These are phyloP conservation scores for Mystacornis crossleyi DNA, from an alignment of 2,113 vertebrate species.

Conservation along the genomic window DNA sequence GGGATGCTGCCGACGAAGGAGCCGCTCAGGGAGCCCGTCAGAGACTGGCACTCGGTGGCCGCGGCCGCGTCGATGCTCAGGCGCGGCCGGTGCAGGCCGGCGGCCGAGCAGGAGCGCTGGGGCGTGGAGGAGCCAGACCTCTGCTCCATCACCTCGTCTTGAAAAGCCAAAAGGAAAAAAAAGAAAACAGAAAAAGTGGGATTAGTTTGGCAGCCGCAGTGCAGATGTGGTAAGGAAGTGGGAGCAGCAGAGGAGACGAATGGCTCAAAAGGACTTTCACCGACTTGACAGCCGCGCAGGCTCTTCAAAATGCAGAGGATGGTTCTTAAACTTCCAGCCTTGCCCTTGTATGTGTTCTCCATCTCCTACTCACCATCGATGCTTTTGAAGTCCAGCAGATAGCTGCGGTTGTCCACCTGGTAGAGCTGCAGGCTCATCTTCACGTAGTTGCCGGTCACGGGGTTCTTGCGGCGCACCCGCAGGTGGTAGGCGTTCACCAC, in stretches of 20 bases:
- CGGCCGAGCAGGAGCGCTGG: conserved; percentile 90
- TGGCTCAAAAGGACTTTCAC: accelerated
- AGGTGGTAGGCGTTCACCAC: conserved; percentile 97
- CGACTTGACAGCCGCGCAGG: background rate
- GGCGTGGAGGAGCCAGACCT: conserved; percentile 93
- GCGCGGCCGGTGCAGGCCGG: conserved; percentile 86
- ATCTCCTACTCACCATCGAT: conserved; percentile 87
- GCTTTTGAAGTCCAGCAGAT: conserved; percentile 97
- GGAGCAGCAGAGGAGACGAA: background rate
- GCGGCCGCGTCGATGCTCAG: conserved; percentile 88
- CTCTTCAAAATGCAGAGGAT: background rate
- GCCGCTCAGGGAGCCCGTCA: conserved; percentile 86
- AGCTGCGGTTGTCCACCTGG: conserved; percentile 96
- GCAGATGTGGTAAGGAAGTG: background rate
- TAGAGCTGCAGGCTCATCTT: conserved; percentile 99
- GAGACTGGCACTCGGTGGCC: conserved; percentile 73
- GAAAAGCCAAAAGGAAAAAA: background rate
- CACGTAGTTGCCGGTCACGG: conserved; percentile 92
- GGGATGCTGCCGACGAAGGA: conserved; percentile 82
- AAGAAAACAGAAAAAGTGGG: background rate
- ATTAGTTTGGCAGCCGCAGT: background rate
- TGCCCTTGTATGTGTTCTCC: accelerated
- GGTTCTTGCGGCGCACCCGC: conserved; percentile 92
- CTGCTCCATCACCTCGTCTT: conserved; percentile 91
- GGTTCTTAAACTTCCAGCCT: background rate